Percentiles rank a stretch among this genome's conserved stretches.
These are phyloP conservation scores for Lasioglossum malachurum DNA, from an alignment of 2,888 invertebrate species.

Conservation along the genomic window DNA sequence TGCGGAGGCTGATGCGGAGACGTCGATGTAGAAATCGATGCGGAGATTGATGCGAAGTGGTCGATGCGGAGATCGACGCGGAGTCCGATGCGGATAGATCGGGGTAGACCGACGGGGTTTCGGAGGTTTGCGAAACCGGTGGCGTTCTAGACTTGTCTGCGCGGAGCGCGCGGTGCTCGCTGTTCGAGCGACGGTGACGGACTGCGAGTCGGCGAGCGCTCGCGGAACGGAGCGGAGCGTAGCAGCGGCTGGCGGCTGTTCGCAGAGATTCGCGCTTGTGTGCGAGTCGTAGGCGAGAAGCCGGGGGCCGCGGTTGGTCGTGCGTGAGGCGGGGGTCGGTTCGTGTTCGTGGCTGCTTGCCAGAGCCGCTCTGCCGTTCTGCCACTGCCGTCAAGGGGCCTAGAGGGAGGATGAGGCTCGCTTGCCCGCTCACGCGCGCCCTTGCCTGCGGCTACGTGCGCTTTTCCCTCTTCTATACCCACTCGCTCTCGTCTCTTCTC, in stretches of 20 bases:
- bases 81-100: background rate
- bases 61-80: background rate
- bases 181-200: slow-evolving; percentile 80
- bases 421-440: slow-evolving; percentile 81
- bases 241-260: slow-evolving; percentile 81
- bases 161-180: slow-evolving; percentile 66
- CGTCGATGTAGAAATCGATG: background rate
- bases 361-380: slow-evolving; percentile 46
- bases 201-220: slow-evolving; percentile 83
- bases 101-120: background rate
- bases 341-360: slow-evolving; percentile 61
- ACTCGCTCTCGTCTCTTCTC: background rate
- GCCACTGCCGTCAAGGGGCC: slow-evolving; percentile 60
- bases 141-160: background rate
- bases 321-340: slow-evolving; percentile 62
- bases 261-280: slow-evolving; percentile 67
- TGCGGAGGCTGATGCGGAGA: too few species aligned
- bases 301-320: slow-evolving; percentile 73
- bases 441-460: slow-evolving; percentile 79
- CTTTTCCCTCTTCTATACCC: slow-evolving; percentile 52
- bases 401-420: slow-evolving; percentile 65
- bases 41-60: fast-evolving
- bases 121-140: background rate
- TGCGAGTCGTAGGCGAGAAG: slow-evolving; percentile 68
- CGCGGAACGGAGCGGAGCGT: slow-evolving; percentile 72